Percentiles rank a stretch among this genome's conserved stretches.
Evolutionary conservation across 2,888 invertebrate species (phyloP).

Genomic region (Tipula confusa): DNA sequence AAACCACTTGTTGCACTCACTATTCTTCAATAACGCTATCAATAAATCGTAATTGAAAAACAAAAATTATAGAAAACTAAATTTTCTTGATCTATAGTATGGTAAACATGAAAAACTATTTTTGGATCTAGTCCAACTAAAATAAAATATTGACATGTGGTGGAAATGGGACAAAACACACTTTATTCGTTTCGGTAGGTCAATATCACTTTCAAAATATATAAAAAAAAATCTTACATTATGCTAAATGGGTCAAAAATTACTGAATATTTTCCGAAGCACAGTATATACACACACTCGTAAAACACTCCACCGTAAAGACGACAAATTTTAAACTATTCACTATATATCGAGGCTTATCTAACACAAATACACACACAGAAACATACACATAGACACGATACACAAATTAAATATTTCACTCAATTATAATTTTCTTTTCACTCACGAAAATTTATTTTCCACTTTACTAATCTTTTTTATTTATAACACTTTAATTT

Average conservation of each 20-base stretch:
- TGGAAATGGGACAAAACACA: background rate
- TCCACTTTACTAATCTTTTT: background rate
- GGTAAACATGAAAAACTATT: background rate
- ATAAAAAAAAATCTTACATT: background rate
- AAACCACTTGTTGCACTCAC: background rate
- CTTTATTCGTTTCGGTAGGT: background rate
- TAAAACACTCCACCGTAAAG: background rate
- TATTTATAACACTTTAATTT: background rate
- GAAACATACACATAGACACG: background rate
- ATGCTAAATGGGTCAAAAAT: background rate
- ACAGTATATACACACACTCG: background rate
- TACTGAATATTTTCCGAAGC: background rate
- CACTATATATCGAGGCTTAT: background rate
- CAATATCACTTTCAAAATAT: background rate
- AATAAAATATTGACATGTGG: background rate
- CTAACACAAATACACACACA: background rate
- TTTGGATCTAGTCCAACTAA: background rate
- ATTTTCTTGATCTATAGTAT: background rate
- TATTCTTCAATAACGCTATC: background rate
- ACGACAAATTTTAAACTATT: background rate
- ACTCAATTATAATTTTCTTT: background rate
- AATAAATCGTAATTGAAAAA: too few species aligned
- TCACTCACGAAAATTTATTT: background rate
- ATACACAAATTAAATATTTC: background rate
- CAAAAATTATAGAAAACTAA: background rate